Evolutionary conservation across 1,140 invertebrate genomes (phyloP).

Genomic region (Danaus melanippus): DNA sequence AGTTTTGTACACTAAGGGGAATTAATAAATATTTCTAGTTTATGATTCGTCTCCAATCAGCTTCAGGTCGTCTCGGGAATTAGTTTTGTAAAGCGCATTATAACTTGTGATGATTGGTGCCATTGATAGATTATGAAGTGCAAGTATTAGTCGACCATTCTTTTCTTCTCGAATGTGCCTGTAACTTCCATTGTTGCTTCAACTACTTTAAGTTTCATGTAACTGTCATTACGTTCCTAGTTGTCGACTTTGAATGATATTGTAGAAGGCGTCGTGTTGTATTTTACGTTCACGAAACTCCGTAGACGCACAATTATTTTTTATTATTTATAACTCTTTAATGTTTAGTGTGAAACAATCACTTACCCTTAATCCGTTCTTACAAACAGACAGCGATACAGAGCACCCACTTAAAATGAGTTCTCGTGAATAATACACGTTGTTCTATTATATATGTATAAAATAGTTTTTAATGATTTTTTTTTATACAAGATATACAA

Average conservation of each 20-base stretch:
- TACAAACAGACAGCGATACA: conserved; percentile 12
- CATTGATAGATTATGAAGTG: conserved; percentile 67
- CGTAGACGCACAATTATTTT: conserved; percentile 12
- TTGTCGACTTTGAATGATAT: conserved; percentile 22
- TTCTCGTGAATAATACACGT: no score
- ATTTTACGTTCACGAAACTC: conserved; percentile 3
- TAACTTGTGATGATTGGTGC: conserved; percentile 70
- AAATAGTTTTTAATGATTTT: conserved; percentile 5
- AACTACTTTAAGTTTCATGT: conserved; percentile 21
- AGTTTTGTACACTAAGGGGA: no score
- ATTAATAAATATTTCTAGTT: not conserved
- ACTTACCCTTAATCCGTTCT: conserved; percentile 11
- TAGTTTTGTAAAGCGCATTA: conserved; percentile 61
- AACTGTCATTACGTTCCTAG: conserved; percentile 25
- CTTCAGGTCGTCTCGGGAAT: conserved; percentile 25
- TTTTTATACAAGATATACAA: not conserved
- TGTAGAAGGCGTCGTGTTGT: conserved; percentile 4
- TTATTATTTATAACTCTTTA: conserved; percentile 2
- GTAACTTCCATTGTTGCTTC: conserved; percentile 68
- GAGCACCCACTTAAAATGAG: not conserved
- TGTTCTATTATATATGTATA: conserved; percentile 8
- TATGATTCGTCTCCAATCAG: conserved; percentile 14
- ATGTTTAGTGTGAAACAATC: conserved; percentile 7
- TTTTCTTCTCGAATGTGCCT: conserved; percentile 44
- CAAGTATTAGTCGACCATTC: conserved; percentile 49